phyloP scores from a whole-genome alignment of 2,888 invertebrate genomes.

The Adineta ricciae region DNA sequence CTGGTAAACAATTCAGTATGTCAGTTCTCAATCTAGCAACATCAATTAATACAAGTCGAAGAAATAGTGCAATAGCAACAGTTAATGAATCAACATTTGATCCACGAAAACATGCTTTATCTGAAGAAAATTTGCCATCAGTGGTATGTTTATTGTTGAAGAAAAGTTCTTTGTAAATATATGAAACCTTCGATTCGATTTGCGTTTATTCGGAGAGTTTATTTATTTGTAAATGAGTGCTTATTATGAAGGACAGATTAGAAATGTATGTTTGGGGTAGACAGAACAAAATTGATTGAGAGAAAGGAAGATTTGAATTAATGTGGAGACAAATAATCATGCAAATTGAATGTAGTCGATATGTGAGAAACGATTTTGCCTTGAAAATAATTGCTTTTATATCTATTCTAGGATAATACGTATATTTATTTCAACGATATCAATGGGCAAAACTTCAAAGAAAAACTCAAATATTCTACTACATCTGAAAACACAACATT shows the following conservation, averaged over 20 bases:
- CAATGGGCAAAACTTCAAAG: conserved; percentile 8
- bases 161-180: background rate
- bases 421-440: conserved; percentile 14
- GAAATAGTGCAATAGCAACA: background rate
- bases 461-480: conserved; percentile 7
- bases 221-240: conserved; percentile 4
- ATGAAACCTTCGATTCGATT: background rate
- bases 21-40: background rate
- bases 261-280: background rate
- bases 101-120: conserved; percentile 4
- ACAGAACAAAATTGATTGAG: background rate
- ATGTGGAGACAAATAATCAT: background rate
- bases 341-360: background rate
- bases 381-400: background rate
- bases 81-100: background rate
- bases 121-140: conserved; percentile 7
- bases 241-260: background rate
- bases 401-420: background rate
- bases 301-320: background rate
- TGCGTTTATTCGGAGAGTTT: background rate
- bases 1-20: conserved; percentile 8
- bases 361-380: background rate
- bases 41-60: background rate
- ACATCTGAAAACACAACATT: conserved; percentile 13
- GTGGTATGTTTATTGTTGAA: background rate